Evolutionary conservation across 2,113 vertebrate genomes (phyloP).

Genomic region (Seriola dumerili): DNA sequence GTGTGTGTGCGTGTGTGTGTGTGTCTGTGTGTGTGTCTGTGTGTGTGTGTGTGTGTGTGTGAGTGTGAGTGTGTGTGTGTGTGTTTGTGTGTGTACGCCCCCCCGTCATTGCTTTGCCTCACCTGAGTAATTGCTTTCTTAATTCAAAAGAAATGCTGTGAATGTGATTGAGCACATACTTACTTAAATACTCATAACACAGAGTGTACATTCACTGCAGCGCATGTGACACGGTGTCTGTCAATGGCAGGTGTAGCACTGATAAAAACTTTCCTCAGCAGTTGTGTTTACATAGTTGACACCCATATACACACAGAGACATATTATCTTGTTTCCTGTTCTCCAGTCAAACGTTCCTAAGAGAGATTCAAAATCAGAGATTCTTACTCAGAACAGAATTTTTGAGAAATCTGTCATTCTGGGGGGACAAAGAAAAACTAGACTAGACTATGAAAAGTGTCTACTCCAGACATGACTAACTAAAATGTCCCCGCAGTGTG

Average conservation of each 20-base stretch:
- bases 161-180: background rate
- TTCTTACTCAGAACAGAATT: constrained; percentile 11
- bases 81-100: too few species aligned
- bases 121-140: background rate
- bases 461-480: constrained; percentile 54
- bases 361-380: constrained; percentile 47
- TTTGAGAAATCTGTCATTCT: constrained; percentile 8
- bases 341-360: constrained; percentile 5
- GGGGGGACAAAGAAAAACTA: constrained; percentile 15
- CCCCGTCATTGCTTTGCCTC: background rate
- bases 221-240: constrained; percentile 32
- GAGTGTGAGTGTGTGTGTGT: too few species aligned
- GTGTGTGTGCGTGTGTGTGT: too few species aligned
- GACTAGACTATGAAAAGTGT: constrained; percentile 19
- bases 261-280: constrained; percentile 58
- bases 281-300: constrained; percentile 70
- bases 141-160: background rate
- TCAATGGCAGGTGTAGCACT: constrained; percentile 66
- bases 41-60: too few species aligned
- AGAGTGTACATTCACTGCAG: constrained; percentile 12
- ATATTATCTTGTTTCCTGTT: constrained; percentile 60
- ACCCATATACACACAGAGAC: constrained; percentile 50
- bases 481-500: constrained; percentile 17
- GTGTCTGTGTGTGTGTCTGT: too few species aligned
- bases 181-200: constrained; percentile 4